Conservation (phyloP, 1,140 invertebrate species). For the Drosophila bocqueti region DNA sequence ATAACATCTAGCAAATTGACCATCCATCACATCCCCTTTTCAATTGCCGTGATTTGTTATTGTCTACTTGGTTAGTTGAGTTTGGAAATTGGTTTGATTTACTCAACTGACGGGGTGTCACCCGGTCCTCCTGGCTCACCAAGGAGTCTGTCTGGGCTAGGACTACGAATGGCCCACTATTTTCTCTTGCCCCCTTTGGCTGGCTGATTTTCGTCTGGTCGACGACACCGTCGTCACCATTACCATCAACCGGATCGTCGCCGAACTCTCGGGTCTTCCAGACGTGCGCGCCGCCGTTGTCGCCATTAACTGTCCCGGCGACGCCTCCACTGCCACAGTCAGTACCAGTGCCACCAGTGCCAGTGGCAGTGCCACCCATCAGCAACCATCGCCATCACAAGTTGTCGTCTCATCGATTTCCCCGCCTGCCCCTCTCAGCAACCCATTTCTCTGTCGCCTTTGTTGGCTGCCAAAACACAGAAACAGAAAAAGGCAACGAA, state of each 20-base stretch:
- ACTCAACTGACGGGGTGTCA: conserved; percentile 13
- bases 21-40: conserved; percentile 26
- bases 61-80: conserved; percentile 38
- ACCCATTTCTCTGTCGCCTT: conserved; percentile 53
- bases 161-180: conserved; percentile 18
- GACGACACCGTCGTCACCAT: conserved; percentile 61
- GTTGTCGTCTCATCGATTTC: conserved; percentile 68
- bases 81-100: conserved; percentile 44
- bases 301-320: conserved; percentile 67
- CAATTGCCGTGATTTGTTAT: conserved; percentile 39
- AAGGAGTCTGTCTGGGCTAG: conserved; percentile 27
- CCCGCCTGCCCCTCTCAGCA: conserved; percentile 1
- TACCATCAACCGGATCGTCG: conserved; percentile 41
- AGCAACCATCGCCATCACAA: conserved; percentile 32
- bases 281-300: conserved; percentile 66
- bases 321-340: conserved; percentile 32
- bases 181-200: conserved; percentile 2
- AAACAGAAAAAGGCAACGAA: conserved; percentile 38
- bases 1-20: conserved; percentile 19
- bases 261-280: conserved; percentile 50
- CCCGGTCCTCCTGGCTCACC: neutral
- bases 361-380: conserved; percentile 6
- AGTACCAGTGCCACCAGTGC: neutral
- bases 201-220: conserved; percentile 61
- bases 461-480: conserved; percentile 62